Evolutionary conservation across 2,797 vertebrate species (phyloP).

Genomic region (Jordanella pulchra): DNA sequence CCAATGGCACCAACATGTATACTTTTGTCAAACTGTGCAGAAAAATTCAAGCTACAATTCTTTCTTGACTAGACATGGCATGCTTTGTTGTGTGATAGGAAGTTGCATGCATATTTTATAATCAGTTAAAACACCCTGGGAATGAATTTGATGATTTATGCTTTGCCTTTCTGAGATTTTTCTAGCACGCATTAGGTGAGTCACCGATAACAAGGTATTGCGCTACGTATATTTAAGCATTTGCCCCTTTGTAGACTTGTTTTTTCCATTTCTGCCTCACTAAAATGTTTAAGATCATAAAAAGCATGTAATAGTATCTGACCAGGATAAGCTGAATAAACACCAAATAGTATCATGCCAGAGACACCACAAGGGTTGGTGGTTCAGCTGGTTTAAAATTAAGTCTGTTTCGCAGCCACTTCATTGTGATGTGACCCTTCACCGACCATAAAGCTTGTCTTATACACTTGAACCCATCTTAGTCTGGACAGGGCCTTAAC

Average conservation of each 20-base stretch:
- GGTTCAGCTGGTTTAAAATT: too few relatives aligned
- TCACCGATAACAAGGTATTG: background rate
- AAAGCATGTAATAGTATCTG: too few relatives aligned
- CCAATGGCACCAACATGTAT: conserved; percentile 28
- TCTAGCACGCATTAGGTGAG: background rate
- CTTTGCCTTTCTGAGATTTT: background rate
- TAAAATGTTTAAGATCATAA: too few relatives aligned
- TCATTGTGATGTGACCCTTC: too few relatives aligned
- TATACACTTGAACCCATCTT: too few relatives aligned
- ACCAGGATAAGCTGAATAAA: too few relatives aligned
- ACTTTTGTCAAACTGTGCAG: conserved; percentile 3
- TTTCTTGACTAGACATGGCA: conserved; percentile 19
- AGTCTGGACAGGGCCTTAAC: too few relatives aligned
- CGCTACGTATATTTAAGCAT: background rate
- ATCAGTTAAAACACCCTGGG: background rate
- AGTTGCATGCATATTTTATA: background rate
- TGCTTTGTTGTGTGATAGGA: conserved; percentile 33
- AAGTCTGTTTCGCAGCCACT: too few relatives aligned
- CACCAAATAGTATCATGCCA: too few relatives aligned
- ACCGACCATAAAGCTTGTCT: too few relatives aligned
- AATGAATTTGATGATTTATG: background rate
- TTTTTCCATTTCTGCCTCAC: background rate
- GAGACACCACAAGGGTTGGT: too few relatives aligned
- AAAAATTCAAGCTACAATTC: conserved; percentile 11
- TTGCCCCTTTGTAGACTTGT: background rate